phyloP scores from a whole-genome alignment of 2,797 vertebrate genomes.

The Intellagama lesueurii region DNA sequence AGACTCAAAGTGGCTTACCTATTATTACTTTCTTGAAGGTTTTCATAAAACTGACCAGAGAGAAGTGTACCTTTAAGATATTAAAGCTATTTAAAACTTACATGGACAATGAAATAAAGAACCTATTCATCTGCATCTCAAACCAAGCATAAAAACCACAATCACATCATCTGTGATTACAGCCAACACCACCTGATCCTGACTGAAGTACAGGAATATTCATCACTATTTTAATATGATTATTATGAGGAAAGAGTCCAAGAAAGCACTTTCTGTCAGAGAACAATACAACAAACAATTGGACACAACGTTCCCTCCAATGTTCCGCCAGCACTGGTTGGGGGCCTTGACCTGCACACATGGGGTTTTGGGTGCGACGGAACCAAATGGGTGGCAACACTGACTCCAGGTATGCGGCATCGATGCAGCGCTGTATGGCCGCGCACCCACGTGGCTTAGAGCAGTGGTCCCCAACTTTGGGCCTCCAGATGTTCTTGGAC shows the following conservation, averaged over 20 bases:
- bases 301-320: too few species aligned
- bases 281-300: neutral
- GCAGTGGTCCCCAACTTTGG: too few species aligned
- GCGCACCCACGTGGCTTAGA: too few species aligned
- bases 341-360: too few species aligned
- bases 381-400: too few species aligned
- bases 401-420: too few species aligned
- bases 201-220: neutral
- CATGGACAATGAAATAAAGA: neutral
- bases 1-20: too few species aligned
- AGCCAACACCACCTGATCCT: neutral
- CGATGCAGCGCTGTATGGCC: too few species aligned
- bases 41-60: neutral
- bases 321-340: too few species aligned
- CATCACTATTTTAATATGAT: constrained; percentile 17
- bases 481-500: too few species aligned
- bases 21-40: neutral
- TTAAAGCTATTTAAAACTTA: neutral
- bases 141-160: neutral
- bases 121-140: neutral
- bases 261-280: neutral
- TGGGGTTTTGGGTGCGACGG: too few species aligned
- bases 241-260: neutral
- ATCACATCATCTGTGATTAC: neutral
- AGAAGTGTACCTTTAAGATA: neutral